phyloP scores from a whole-genome alignment of 2,797 vertebrate species.

The Molothrus ater region DNA sequence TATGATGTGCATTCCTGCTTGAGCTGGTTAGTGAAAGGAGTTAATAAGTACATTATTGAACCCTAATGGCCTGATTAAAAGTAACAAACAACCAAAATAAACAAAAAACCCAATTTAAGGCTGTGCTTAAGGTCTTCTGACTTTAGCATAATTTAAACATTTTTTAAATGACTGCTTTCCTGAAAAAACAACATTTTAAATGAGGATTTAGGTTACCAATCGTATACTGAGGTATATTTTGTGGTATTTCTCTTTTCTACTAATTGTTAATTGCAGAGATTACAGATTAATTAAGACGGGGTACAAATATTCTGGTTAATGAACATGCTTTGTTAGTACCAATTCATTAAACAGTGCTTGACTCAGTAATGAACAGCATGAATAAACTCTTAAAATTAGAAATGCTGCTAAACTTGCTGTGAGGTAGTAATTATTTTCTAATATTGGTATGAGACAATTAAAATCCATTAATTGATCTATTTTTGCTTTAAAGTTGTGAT shows the following conservation, averaged over 20 bases:
- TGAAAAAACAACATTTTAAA: not conserved
- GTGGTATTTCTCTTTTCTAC: not conserved
- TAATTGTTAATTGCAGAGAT: not conserved
- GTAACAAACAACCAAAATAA: not conserved
- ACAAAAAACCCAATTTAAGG: not conserved
- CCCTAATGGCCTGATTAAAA: not conserved
- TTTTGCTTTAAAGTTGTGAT: not conserved
- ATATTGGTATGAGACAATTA: not conserved
- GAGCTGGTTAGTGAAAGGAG: not conserved
- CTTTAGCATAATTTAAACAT: not conserved
- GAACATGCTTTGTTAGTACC: not conserved
- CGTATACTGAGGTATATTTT: not conserved
- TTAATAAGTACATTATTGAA: not conserved
- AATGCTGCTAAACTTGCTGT: not conserved
- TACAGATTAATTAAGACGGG: not conserved
- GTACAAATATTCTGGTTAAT: not conserved
- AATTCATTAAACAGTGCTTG: not conserved
- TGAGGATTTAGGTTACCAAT: not conserved
- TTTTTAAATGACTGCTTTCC: not conserved
- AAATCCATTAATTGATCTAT: not conserved
- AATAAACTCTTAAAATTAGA: not conserved
- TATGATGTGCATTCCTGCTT: not conserved
- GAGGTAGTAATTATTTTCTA: not conserved
- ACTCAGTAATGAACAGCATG: not conserved
- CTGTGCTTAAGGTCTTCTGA: not conserved